Percentiles rank a stretch among this genome's conserved stretches.
Conservation (phyloP, 1,140 invertebrate species). For the Polyergus mexicanus region DNA sequence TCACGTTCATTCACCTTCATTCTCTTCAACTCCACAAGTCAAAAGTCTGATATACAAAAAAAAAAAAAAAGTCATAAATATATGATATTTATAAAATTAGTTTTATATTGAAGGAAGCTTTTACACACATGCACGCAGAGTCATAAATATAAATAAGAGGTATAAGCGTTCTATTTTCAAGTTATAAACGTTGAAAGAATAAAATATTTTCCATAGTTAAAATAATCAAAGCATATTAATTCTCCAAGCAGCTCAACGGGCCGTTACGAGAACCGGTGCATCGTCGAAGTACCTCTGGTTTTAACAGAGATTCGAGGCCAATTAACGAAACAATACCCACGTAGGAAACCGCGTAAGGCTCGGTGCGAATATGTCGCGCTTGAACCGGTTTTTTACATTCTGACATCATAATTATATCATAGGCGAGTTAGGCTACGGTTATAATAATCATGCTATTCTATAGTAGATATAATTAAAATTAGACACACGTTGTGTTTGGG, state of each 20-base stretch:
- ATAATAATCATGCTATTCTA: not conserved
- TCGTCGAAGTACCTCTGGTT: conserved; percentile 42
- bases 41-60: not conserved
- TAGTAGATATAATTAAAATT: too few relatives aligned
- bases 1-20: conserved; percentile 8
- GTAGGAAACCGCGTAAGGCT: conserved; percentile 65
- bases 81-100: not conserved
- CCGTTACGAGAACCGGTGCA: conserved; percentile 72
- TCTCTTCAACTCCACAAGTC: not conserved
- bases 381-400: conserved; percentile 56
- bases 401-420: conserved; percentile 34
- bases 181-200: not conserved
- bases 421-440: conserved; percentile 35
- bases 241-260: not conserved
- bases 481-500: too few relatives aligned
- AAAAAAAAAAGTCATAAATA: not conserved
- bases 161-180: too few relatives aligned
- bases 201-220: not conserved
- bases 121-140: not conserved
- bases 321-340: conserved; percentile 79
- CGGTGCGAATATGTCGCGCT: not conserved
- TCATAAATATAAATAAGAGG: not conserved
- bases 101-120: conserved; percentile 5
- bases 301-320: conserved; percentile 78
- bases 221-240: not conserved